Conservation (phyloP, 2,888 invertebrate genomes). For the Norana najaformis region DNA sequence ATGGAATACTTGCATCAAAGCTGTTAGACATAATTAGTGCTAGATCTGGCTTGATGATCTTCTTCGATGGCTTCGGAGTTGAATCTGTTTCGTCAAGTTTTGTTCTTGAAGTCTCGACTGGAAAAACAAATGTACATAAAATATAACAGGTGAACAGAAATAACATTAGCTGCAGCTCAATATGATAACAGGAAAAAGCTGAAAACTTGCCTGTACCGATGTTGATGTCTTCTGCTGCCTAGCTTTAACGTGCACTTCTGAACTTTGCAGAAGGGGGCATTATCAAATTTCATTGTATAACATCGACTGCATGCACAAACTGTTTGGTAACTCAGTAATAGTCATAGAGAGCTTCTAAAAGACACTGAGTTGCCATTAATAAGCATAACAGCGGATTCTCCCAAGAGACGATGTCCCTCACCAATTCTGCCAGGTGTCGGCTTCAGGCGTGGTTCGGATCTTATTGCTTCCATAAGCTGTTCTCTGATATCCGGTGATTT, state of each 20-base stretch:
- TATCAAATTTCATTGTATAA: background rate
- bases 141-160: background rate
- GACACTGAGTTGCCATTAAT: background rate
- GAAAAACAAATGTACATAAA: background rate
- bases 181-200: background rate
- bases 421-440: conserved; percentile 42
- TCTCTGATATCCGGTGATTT: conserved; percentile 46
- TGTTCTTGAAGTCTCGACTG: conserved; percentile 55
- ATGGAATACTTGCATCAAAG: conserved; percentile 39
- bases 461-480: conserved; percentile 53
- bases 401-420: conserved; percentile 17
- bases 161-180: too few relatives aligned
- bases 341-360: background rate
- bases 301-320: background rate
- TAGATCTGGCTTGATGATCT: conserved; percentile 84
- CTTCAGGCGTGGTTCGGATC: conserved; percentile 50
- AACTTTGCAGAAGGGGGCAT: too few relatives aligned
- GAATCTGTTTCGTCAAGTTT: conserved; percentile 53
- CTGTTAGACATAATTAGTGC: conserved; percentile 69
- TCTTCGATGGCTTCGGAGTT: conserved; percentile 65
- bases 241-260: too few relatives aligned
- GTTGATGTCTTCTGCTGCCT: too few relatives aligned
- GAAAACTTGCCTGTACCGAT: background rate
- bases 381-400: background rate
- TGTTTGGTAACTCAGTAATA: background rate